Conservation (phyloP, 1,140 invertebrate species). For the Brachionus asplanchnoidis region DNA sequence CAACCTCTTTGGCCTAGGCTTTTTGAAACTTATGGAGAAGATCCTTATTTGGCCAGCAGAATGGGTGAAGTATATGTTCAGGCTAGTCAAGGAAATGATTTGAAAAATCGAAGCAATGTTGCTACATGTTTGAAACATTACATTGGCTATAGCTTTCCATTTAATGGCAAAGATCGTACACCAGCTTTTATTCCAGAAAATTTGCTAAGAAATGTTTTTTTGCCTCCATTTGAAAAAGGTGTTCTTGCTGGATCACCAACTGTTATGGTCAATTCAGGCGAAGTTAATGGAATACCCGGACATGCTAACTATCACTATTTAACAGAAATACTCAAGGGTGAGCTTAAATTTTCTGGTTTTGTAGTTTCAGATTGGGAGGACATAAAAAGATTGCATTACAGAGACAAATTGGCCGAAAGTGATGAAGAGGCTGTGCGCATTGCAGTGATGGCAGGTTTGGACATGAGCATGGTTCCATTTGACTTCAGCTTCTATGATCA, state of each 20-base stretch:
- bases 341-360: neutral
- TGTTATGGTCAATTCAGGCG: conserved; percentile 16
- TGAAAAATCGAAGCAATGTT: neutral
- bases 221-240: conserved; percentile 24
- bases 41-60: neutral
- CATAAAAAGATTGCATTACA: neutral
- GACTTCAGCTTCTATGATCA: neutral
- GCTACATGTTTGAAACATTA: conserved; percentile 20
- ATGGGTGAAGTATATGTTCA: neutral
- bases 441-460: conserved; percentile 4
- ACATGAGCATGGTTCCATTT: conserved; percentile 28
- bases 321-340: conserved; percentile 9
- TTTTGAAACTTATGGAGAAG: conserved; percentile 24
- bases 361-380: conserved; percentile 22
- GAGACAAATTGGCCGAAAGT: neutral
- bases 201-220: neutral
- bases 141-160: neutral
- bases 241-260: neutral
- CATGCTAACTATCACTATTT: conserved; percentile 22
- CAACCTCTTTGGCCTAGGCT: neutral
- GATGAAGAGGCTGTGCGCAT: neutral
- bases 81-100: neutral
- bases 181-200: neutral
- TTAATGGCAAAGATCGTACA: neutral
- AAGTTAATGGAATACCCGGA: conserved; percentile 20